Percentiles rank a stretch among this genome's conserved stretches.
phyloP scores from a whole-genome alignment of 1,140 invertebrate species.

The Diabrotica undecimpunctata region DNA sequence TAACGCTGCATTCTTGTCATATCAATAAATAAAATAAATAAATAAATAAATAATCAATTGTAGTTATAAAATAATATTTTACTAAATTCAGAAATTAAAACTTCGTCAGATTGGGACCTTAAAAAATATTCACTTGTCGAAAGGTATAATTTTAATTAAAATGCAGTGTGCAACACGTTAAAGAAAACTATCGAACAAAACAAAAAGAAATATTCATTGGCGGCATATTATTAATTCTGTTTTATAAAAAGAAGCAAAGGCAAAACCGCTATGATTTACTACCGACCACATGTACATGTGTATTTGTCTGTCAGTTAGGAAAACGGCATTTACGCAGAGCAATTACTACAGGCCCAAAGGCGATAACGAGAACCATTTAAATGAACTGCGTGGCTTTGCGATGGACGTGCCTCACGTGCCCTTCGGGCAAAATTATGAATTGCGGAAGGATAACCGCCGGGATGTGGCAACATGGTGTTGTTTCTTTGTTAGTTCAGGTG shows the following conservation, averaged over 20 bases:
- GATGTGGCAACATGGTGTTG: not conserved
- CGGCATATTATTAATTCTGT: not conserved
- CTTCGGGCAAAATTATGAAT: constrained; percentile 5
- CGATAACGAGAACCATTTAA: not conserved
- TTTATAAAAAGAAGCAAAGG: not conserved
- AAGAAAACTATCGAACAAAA: not conserved
- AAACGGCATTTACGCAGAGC: constrained; percentile 3
- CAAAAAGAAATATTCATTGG: not conserved
- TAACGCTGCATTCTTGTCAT: too few species aligned
- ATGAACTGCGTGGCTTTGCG: constrained; percentile 9
- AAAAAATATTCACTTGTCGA: too few species aligned
- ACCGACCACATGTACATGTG: too few species aligned
- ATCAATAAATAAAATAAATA: too few species aligned
- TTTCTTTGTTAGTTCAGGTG: constrained; percentile 5
- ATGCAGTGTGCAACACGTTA: not conserved
- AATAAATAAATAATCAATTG: too few species aligned
- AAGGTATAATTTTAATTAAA: not conserved
- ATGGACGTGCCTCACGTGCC: constrained; percentile 5
- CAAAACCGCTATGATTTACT: too few species aligned
- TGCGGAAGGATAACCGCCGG: constrained; percentile 4
- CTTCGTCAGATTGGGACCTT: too few species aligned
- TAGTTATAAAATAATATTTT: too few species aligned
- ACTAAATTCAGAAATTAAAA: too few species aligned
- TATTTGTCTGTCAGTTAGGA: not conserved
- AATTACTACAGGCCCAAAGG: constrained; percentile 8